phyloP scores from a whole-genome alignment of 2,797 vertebrate species.

The Girardinus metallicus region DNA sequence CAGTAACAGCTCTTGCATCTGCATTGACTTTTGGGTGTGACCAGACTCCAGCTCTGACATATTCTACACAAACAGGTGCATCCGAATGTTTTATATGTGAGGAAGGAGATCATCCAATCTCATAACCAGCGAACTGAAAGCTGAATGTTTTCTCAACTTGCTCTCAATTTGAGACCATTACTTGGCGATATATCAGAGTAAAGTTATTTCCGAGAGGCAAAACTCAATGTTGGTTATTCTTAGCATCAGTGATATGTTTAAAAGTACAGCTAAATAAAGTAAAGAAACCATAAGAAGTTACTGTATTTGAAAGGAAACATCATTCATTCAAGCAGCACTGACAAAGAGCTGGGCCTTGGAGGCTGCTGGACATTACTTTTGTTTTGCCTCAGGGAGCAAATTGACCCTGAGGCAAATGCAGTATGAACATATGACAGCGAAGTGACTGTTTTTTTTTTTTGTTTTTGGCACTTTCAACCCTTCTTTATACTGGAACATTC shows the following conservation, averaged over 20 bases:
- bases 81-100: not conserved
- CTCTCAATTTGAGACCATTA: too few species aligned
- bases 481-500: not conserved
- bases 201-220: not conserved
- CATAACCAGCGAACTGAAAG: not conserved
- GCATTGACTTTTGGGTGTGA: constrained; percentile 49
- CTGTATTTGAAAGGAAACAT: not conserved
- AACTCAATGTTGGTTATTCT: not conserved
- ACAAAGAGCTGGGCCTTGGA: not conserved
- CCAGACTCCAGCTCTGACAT: constrained; percentile 32
- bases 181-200: not conserved
- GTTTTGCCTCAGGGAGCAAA: not conserved
- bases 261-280: not conserved
- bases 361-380: not conserved
- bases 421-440: not conserved
- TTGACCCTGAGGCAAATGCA: not conserved
- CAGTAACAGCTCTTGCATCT: constrained; percentile 50
- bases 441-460: not conserved
- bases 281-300: not conserved
- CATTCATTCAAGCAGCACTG: not conserved
- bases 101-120: not conserved
- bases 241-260: not conserved
- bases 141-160: not conserved
- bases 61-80: constrained; percentile 1
- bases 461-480: not conserved